Evolutionary conservation across 2,888 invertebrate species (phyloP).

Genomic region (Achlya flavicornis): DNA sequence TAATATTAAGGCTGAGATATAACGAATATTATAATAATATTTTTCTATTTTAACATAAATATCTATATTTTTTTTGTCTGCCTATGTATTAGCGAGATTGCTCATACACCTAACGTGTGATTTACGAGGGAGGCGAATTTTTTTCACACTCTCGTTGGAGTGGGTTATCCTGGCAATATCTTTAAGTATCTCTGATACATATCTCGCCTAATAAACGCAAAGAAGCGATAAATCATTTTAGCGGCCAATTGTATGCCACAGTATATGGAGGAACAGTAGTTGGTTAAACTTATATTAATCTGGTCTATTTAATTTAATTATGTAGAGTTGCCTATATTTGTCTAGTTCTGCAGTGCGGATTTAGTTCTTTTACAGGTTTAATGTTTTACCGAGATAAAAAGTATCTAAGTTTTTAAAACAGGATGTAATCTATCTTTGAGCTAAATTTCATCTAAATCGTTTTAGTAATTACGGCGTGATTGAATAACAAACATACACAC

Average conservation of each 20-base stretch:
- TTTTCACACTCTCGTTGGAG: conserved; percentile 45
- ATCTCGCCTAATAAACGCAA: conserved; percentile 79
- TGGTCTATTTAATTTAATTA: not conserved
- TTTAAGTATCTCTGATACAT: conserved; percentile 76
- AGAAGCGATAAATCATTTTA: conserved; percentile 74
- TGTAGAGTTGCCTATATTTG: too few relatives aligned
- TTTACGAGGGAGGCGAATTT: conserved; percentile 56
- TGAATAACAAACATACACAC: too few relatives aligned
- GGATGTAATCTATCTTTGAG: too few relatives aligned
- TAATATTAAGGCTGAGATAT: not conserved
- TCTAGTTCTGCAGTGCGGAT: too few relatives aligned
- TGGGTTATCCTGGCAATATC: conserved; percentile 65
- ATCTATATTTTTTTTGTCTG: conserved; percentile 25
- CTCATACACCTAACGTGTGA: conserved; percentile 50
- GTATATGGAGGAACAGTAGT: conserved; percentile 33
- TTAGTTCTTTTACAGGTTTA: too few relatives aligned
- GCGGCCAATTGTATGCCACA: conserved; percentile 41
- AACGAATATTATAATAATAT: not conserved
- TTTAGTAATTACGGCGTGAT: too few relatives aligned
- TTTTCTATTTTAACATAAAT: not conserved
- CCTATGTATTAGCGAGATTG: conserved; percentile 52
- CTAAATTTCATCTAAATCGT: too few relatives aligned
- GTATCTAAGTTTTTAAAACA: too few relatives aligned
- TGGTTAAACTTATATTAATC: not conserved
- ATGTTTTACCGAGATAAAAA: too few relatives aligned